Evolutionary conservation across 35 echinoderm and acorn worm genomes (phyloP), one percentile per base, ranked within the genome.

Genomic region (Eucidaris tribuloides): DNA sequence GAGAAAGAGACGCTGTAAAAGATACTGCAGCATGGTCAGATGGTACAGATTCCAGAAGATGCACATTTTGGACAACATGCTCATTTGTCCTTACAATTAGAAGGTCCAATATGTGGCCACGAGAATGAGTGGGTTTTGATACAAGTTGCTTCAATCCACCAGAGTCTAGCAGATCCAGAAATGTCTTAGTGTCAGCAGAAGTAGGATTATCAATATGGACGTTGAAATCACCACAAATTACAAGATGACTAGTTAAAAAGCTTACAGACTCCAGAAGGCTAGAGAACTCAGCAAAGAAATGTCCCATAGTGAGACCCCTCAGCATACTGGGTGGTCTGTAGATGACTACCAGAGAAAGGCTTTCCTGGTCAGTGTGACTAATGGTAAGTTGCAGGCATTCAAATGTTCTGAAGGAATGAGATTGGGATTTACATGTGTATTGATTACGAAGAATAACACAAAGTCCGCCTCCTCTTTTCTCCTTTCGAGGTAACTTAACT

Each of bases 401-500:
- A 83, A 83, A 81, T 3, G 58, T 40, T 18, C 7, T 22, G 40
- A 42, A 83, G 18, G 13, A 70, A 57, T 83, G 81, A 2, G 62
- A 2, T 17, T 11, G 46, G 7, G n/a, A 43, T 6, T 65, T 68
- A 27, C 36, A 37, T 14, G 34, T 31, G 34, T 45, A 83, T 3
- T 18, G 5, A 22, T 40, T 59, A 4, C 49, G 76, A 2, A 79
- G 35, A 32, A 87, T 80, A 37, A 81, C 76, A 31, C 85, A 85
- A 2, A 87, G 36, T 14, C 85, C 85, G 15, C 71, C 85, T 14
- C 55, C 85, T n/a, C 19, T 24, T 63, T 86, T 86, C 34, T 48
- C 71, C 19, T 5, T 34, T 6, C 83, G 2, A 3, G 76, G 17
- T 3, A 49, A 41, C 15, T 37, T 28, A 3, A 56, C 33, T 17